Evolutionary conservation across 2,113 vertebrate species (phyloP).

Genomic region (Urocynchramus pylzowi): DNA sequence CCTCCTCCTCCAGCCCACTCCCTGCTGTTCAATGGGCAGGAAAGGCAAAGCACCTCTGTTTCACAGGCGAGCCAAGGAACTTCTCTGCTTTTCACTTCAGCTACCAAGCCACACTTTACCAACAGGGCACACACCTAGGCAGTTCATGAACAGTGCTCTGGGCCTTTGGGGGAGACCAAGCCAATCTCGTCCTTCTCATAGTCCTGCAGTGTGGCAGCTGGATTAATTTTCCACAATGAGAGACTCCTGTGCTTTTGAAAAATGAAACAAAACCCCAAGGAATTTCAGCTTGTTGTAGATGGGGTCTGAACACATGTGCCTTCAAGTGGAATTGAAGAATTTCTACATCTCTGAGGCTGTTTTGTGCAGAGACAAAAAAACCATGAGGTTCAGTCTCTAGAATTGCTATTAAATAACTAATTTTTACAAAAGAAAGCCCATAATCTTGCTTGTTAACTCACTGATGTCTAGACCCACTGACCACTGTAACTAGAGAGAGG

Average conservation of each 20-base stretch:
- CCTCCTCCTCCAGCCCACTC: not conserved
- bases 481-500: not conserved
- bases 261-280: not conserved
- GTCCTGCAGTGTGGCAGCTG: not conserved
- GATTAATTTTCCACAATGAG: not conserved
- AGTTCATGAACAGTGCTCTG: accelerated
- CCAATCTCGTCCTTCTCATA: not conserved
- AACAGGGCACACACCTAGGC: not conserved
- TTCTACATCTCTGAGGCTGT: not conserved
- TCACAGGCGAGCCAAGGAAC: not conserved
- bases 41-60: not conserved
- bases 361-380: not conserved
- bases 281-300: not conserved
- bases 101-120: not conserved
- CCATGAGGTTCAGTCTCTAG: accelerated
- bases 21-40: not conserved
- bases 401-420: not conserved
- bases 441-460: not conserved
- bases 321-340: not conserved
- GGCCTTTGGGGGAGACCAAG: not conserved
- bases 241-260: not conserved
- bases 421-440: not conserved
- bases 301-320: not conserved
- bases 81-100: not conserved
- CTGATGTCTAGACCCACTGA: not conserved